Percentiles rank a stretch among this genome's conserved stretches.
Evolutionary conservation across 2,888 invertebrate genomes (phyloP).

Genomic region (Lymantria monacha): DNA sequence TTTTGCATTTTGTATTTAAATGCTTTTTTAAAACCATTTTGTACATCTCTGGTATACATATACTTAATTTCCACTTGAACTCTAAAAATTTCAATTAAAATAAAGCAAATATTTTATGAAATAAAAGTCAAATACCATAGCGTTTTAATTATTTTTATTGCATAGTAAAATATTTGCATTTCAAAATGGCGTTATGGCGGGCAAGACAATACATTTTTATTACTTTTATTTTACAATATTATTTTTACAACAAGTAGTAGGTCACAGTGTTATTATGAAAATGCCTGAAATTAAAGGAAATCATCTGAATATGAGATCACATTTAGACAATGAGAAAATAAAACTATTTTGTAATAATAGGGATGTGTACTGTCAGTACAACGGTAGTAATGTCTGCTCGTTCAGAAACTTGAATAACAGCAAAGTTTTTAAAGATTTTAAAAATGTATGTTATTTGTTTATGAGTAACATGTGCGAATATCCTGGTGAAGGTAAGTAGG

Average conservation of each 20-base stretch:
- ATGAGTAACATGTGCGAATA: slow-evolving; percentile 57
- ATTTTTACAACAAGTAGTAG: slow-evolving; percentile 2
- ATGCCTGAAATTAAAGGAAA: slow-evolving; percentile 18
- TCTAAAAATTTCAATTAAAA: too few species aligned
- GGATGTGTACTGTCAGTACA: slow-evolving; percentile 35
- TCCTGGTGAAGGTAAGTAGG: slow-evolving; percentile 50
- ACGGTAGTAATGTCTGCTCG: slow-evolving; percentile 41
- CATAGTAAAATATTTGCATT: not conserved
- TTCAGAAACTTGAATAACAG: slow-evolving; percentile 25
- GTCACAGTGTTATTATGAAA: slow-evolving; percentile 8
- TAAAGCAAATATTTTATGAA: not conserved
- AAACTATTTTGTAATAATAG: slow-evolving; percentile 35
- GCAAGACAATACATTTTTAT: not conserved
- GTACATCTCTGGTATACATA: too few species aligned
- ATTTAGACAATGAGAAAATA: slow-evolving; percentile 39
- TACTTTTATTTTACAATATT: slow-evolving; percentile 7
- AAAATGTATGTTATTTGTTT: slow-evolving; percentile 55
- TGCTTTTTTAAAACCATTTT: too few species aligned
- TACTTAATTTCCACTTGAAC: too few species aligned
- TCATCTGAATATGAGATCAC: slow-evolving; percentile 11
- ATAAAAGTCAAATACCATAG: slow-evolving; percentile 7
- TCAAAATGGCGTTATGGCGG: slow-evolving; percentile 16
- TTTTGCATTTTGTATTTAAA: too few species aligned
- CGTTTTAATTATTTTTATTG: slow-evolving; percentile 8
- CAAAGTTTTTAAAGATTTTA: slow-evolving; percentile 42